These are phyloP conservation scores for Galbula dea DNA, from an alignment of 2,113 vertebrate genomes.

Conservation along the genomic window DNA sequence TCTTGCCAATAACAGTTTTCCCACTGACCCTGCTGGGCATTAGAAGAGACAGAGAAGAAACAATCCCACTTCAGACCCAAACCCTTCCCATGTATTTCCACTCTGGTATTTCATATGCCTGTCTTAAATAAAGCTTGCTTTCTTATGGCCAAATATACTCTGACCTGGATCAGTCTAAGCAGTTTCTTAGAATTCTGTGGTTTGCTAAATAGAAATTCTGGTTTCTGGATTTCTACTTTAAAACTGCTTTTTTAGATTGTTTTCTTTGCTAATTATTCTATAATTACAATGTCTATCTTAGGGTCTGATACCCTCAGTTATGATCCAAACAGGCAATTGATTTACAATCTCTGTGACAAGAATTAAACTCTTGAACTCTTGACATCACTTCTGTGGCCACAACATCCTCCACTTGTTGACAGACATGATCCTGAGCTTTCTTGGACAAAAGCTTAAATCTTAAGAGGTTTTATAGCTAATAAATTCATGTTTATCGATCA, in stretches of 20 bases:
- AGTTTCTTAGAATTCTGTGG: background rate
- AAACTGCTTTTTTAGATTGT: background rate
- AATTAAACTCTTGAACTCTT: background rate
- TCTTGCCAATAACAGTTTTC: background rate
- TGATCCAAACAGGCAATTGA: rapidly evolving
- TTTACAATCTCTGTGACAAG: background rate
- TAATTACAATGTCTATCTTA: background rate
- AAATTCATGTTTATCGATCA: background rate
- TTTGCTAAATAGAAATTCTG: background rate
- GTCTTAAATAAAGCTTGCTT: background rate
- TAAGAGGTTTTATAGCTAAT: background rate
- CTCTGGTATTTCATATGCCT: background rate
- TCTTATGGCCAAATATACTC: background rate
- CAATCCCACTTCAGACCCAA: background rate
- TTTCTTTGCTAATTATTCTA: background rate
- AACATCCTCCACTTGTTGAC: background rate
- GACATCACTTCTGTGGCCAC: background rate
- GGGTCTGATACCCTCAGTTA: background rate
- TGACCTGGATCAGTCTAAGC: background rate
- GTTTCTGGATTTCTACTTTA: background rate
- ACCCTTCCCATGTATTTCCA: background rate
- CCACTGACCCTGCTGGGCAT: background rate
- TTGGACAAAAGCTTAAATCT: background rate
- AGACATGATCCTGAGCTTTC: background rate
- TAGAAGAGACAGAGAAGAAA: background rate